Evolutionary conservation across 92 coral and sea anemone genomes (phyloP), one percentile per base, ranked within the genome.

Genomic region (Montipora capitata): DNA sequence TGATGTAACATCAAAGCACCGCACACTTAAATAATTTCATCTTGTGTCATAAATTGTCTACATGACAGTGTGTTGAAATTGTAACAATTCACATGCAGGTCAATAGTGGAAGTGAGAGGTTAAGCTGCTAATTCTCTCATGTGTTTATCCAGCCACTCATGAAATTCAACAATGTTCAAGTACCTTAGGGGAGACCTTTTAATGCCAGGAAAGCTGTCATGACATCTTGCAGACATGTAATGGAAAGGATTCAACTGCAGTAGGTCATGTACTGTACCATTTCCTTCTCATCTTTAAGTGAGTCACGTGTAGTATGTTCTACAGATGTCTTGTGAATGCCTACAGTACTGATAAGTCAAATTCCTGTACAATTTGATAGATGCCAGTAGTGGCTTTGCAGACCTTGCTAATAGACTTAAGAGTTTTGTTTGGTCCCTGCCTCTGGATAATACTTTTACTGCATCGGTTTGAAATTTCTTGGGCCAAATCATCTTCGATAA

Each of bases 121-220:
- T 52, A 74, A 54, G 64, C 40, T 82, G 93, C 79, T 54, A 92
- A 75, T 68, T 92, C 91, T 14, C 51, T 7, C 59, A 65, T 94
- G 86, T 92, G 98, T 90, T 87, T 89, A 42, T 83, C 90, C 76
- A 94, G 79, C 95, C 98, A 92, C 72, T 83, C 81, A 89, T 90
- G 91, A 41, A 87, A 95, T 95, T 78, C n/a, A n/a, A n/a, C n/a
- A n/a, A n/a, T n/a, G n/a, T n/a, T n/a, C 66, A 93, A 82, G 84
- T 92, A 93, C 7, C 56, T 42, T 17, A 93, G 88, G 5, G 98
- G 94, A 74, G 83, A 85, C 61, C 89, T 90, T 20, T 20, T 20
- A 20, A 20, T 20, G 3, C 85, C 96, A 71, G 96, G 94, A 74
- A 90, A 90, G 76, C 92, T 93, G 44, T 88, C 88, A 80, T 93